A percentile compares a stretch with the other conserved stretches of the same genome.
Conservation (phyloP, 2,888 invertebrate genomes). For the Netelia melanura region DNA sequence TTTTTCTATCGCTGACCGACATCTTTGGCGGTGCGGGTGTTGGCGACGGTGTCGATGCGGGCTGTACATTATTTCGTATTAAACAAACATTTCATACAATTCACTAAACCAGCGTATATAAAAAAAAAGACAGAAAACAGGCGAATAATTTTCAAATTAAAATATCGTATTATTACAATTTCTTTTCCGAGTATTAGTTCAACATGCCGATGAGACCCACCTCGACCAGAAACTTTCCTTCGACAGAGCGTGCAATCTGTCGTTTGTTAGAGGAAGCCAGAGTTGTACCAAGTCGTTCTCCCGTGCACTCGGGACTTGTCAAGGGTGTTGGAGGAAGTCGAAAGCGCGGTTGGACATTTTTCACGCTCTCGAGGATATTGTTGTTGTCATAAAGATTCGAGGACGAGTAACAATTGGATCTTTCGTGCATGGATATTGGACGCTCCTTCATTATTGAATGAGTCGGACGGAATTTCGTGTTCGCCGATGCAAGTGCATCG, state of each 20-base stretch:
- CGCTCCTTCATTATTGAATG: conserved; percentile 67
- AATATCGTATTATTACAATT: conserved; percentile 16
- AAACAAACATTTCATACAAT: not conserved
- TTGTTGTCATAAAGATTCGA: conserved; percentile 67
- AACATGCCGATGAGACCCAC: conserved; percentile 81
- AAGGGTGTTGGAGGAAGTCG: conserved; percentile 82
- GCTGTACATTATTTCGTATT: conserved; percentile 71
- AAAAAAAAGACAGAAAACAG: conserved; percentile 3
- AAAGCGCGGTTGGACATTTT: conserved; percentile 74
- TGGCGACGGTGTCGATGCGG: conserved; percentile 88
- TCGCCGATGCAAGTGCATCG: conserved; percentile 61
- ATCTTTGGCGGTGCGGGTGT: conserved; percentile 92
- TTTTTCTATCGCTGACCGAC: conserved; percentile 96
- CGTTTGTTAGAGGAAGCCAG: conserved; percentile 78
- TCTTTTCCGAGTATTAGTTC: conserved; percentile 64
- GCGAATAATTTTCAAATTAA: conserved; percentile 22
- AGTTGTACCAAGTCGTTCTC: conserved; percentile 73
- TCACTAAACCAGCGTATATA: not conserved
- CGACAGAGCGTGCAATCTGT: conserved; percentile 84
- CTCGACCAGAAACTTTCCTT: conserved; percentile 81
- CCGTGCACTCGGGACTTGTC: conserved; percentile 78
- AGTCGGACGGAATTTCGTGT: conserved; percentile 62
- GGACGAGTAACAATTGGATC: conserved; percentile 66
- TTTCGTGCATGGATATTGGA: conserved; percentile 72
- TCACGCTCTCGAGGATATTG: conserved; percentile 55